Conservation (phyloP, 2,113 vertebrate genomes). For the Nesogale talazaci region DNA sequence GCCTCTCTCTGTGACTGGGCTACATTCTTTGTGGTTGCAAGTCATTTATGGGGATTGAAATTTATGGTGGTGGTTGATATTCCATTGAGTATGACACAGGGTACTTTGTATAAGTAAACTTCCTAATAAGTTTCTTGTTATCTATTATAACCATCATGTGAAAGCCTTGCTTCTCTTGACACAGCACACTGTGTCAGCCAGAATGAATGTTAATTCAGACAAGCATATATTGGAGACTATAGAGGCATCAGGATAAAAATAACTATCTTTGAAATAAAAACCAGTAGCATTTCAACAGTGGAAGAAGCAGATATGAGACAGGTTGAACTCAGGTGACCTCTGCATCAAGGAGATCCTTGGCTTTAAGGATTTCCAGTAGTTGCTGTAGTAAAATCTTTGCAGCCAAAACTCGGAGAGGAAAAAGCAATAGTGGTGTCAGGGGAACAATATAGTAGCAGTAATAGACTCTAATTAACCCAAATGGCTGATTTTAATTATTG, state of each 20-base stretch:
- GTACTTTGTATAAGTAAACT: conserved; percentile 22
- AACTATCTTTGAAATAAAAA: conserved; percentile 56
- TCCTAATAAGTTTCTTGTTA: conserved; percentile 70
- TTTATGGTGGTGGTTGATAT: conserved; percentile 58
- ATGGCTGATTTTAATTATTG: conserved; percentile 72
- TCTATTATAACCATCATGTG: conserved; percentile 60
- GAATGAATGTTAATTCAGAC: conserved; percentile 52
- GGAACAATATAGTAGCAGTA: background rate
- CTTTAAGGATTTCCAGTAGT: background rate
- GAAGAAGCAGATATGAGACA: background rate
- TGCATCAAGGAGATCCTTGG: background rate
- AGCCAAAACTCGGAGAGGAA: conserved; percentile 46
- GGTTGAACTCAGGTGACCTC: conserved; percentile 28
- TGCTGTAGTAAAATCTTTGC: conserved; percentile 35
- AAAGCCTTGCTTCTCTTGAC: conserved; percentile 37
- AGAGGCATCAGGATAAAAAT: conserved; percentile 46
- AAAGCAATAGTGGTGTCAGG: conserved; percentile 58
- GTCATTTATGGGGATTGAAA: conserved; percentile 40
- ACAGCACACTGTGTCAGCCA: background rate
- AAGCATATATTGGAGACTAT: conserved; percentile 22
- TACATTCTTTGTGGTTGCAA: conserved; percentile 27
- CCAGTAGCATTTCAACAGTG: background rate
- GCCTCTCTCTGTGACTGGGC: background rate
- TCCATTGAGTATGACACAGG: conserved; percentile 51
- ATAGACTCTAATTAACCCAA: conserved; percentile 67